A percentile compares a stretch with the other conserved stretches of the same genome.
phyloP scores from a whole-genome alignment of 2,797 vertebrate species.

The Oreonectes daqikongensis region DNA sequence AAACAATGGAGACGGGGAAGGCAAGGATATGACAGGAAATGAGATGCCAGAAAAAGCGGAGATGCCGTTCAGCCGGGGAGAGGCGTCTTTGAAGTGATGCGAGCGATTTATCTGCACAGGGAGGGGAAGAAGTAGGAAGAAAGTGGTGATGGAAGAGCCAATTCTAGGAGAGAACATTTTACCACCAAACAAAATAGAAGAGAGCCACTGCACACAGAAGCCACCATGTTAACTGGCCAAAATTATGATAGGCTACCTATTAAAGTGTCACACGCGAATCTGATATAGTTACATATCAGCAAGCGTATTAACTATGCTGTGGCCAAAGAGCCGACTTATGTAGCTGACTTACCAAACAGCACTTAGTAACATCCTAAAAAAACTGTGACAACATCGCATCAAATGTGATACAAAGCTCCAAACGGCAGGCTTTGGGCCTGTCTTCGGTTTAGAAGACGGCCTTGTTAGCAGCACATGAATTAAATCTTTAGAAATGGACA shows the following conservation, averaged over 20 bases:
- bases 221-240: constrained; percentile 50
- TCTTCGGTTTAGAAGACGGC: constrained; percentile 72
- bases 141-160: constrained; percentile 38
- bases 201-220: constrained; percentile 43
- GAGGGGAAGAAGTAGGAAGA: constrained; percentile 68
- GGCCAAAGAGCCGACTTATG: constrained; percentile 2
- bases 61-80: constrained; percentile 80
- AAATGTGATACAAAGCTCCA: constrained; percentile 25
- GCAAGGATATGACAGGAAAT: constrained; percentile 61
- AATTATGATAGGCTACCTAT: neutral
- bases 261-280: constrained; percentile 28
- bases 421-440: constrained; percentile 54
- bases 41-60: constrained; percentile 82
- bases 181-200: constrained; percentile 38
- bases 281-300: neutral
- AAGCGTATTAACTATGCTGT: neutral
- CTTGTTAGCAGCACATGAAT: constrained; percentile 63
- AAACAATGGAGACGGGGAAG: constrained; percentile 39
- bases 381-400: constrained; percentile 7
- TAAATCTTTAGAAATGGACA: constrained; percentile 27
- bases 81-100: constrained; percentile 86
- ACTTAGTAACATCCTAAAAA: neutral
- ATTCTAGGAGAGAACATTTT: constrained; percentile 51
- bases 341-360: constrained; percentile 46
- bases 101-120: constrained; percentile 94